Conservation (phyloP, 1,140 invertebrate species). For the Drosophila repleta region DNA sequence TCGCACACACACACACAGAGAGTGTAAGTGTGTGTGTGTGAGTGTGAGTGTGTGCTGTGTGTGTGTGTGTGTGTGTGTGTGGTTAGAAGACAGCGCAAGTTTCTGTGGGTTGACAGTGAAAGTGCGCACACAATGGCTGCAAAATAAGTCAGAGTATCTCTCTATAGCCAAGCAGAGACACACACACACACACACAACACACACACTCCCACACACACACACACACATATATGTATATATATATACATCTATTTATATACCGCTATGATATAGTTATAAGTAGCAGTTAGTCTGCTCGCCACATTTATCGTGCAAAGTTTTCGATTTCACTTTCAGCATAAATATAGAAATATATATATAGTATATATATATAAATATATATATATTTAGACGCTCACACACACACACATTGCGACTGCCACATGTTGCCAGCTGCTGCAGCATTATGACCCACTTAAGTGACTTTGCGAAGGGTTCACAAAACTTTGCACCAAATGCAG, state of each 20-base stretch:
- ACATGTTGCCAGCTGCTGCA: slow-evolving; percentile 29
- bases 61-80: slow-evolving; percentile 32
- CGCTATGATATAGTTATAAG: slow-evolving; percentile 20
- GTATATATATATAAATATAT: too few relatives aligned
- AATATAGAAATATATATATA: slow-evolving; percentile 29
- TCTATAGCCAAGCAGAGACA: slow-evolving; percentile 13
- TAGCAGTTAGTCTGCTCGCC: slow-evolving; percentile 30
- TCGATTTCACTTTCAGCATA: slow-evolving; percentile 81
- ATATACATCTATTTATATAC: slow-evolving; percentile 5
- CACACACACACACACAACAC: background rate
- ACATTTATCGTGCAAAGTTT: slow-evolving; percentile 73
- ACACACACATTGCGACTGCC: slow-evolving; percentile 26
- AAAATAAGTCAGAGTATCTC: slow-evolving; percentile 18
- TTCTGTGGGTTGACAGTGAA: slow-evolving; percentile 68
- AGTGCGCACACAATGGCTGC: slow-evolving; percentile 49
- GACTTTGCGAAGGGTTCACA: slow-evolving; percentile 82
- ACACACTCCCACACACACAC: background rate
- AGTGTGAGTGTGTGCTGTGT: slow-evolving; percentile 6
- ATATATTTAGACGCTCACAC: slow-evolving; percentile 45
- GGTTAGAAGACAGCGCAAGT: slow-evolving; percentile 58
- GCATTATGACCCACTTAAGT: slow-evolving; percentile 83
- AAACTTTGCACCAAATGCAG: slow-evolving; percentile 61
- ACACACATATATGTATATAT: background rate
- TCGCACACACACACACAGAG: slow-evolving; percentile 36
- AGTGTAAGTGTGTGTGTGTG: background rate